A percentile compares a stretch with the other conserved stretches of the same genome.
These are phyloP conservation scores for Tychaedon coryphoeus DNA, from an alignment of 2,113 vertebrate species.

Conservation along the genomic window DNA sequence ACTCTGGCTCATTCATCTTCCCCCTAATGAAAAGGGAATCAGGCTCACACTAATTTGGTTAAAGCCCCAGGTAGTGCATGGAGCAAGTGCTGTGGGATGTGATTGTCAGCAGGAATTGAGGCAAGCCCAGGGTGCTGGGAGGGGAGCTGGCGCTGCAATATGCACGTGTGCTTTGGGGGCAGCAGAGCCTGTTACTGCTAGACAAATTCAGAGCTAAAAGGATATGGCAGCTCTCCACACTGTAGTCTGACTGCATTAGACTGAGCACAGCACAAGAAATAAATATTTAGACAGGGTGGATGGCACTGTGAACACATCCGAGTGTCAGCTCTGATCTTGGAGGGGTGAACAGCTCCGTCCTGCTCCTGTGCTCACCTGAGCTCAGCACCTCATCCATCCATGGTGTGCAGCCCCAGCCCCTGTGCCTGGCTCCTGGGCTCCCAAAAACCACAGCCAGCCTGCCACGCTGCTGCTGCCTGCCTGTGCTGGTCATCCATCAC, in stretches of 20 bases:
- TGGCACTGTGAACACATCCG: constrained; percentile 69
- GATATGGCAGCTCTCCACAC: constrained; percentile 74
- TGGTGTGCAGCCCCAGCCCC: constrained; percentile 40
- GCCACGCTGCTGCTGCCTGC: constrained; percentile 43
- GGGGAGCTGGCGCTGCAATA: neutral
- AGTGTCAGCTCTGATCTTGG: constrained; percentile 74
- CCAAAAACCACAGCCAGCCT: constrained; percentile 34
- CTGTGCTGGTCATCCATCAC: constrained; percentile 64
- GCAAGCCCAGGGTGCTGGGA: neutral
- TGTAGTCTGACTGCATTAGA: constrained; percentile 77
- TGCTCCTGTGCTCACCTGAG: constrained; percentile 13
- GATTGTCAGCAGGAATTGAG: neutral
- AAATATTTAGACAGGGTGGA: constrained; percentile 81
- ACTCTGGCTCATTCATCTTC: neutral
- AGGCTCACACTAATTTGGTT: neutral
- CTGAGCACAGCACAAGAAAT: constrained; percentile 65
- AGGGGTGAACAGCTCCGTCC: constrained; percentile 59
- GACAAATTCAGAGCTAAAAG: constrained; percentile 70
- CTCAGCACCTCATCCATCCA: constrained; percentile 54
- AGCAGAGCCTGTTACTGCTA: constrained; percentile 22
- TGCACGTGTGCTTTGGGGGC: constrained; percentile 11
- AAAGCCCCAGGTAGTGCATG: neutral
- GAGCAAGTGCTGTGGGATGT: neutral
- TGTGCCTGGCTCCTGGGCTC: constrained; percentile 56
- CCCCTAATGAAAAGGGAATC: neutral